Percentiles rank a stretch among this genome's conserved stretches.
These are phyloP conservation scores for Corythoichthys intestinalis DNA, from an alignment of 2,113 vertebrate species.

Conservation along the genomic window DNA sequence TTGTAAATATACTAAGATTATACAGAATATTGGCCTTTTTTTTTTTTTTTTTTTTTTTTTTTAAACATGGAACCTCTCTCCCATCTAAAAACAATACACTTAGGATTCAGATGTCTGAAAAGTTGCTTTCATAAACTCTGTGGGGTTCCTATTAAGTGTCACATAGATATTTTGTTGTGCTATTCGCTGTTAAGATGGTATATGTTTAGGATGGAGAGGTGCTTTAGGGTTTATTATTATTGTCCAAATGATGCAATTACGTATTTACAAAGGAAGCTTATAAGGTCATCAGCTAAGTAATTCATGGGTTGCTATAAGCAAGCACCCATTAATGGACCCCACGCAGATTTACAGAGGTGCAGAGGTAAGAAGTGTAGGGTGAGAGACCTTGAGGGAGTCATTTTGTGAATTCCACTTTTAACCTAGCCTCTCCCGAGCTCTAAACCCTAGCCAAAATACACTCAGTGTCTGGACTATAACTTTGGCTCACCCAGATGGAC, in stretches of 20 bases:
- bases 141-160: neutral
- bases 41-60: no score
- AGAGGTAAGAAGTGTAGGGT: neutral
- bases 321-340: constrained; percentile 39
- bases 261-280: constrained; percentile 58
- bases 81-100: neutral
- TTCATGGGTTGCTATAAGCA: constrained; percentile 50
- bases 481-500: no score
- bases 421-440: neutral
- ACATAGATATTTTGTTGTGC: constrained; percentile 16
- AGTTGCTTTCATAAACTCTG: no score
- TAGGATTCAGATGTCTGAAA: neutral
- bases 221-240: constrained; percentile 56
- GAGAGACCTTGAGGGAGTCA: constrained; percentile 10
- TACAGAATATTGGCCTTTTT: no score
- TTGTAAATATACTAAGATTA: no score
- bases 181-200: constrained; percentile 21
- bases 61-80: neutral
- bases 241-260: constrained; percentile 35
- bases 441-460: no score
- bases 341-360: constrained; percentile 15
- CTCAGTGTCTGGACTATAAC: no score
- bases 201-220: constrained; percentile 21
- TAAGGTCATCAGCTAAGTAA: constrained; percentile 33
- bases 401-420: neutral